A percentile compares a stretch with the other conserved stretches of the same genome.
phyloP scores from a whole-genome alignment of 2,888 invertebrate species.

The Clanis bilineata region DNA sequence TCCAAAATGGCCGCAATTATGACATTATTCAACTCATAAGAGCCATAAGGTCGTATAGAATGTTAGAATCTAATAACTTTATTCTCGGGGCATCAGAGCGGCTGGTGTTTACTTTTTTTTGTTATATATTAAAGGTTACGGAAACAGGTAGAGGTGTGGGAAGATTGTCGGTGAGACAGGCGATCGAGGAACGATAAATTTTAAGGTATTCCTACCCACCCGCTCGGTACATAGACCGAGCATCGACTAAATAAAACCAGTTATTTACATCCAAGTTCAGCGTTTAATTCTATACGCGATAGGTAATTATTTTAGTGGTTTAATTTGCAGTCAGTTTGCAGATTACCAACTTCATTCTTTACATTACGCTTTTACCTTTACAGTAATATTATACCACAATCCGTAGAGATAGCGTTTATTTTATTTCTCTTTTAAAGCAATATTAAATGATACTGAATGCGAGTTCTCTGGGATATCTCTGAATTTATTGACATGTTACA shows the following conservation, averaged over 20 bases:
- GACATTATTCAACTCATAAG: conserved; percentile 77
- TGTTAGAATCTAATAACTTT: conserved; percentile 73
- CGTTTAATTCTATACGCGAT: conserved; percentile 52
- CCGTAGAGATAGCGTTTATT: conserved; percentile 36
- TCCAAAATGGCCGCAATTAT: conserved; percentile 76
- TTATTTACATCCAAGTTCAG: conserved; percentile 58
- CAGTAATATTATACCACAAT: conserved; percentile 39
- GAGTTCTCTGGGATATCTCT: conserved; percentile 19
- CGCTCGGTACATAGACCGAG: conserved; percentile 22
- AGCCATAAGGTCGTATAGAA: conserved; percentile 69
- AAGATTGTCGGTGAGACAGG: conserved; percentile 58
- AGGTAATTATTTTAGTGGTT: conserved; percentile 72
- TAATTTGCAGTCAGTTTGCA: conserved; percentile 58
- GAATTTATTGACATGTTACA: conserved; percentile 26
- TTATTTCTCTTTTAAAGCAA: conserved; percentile 45
- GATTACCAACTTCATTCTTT: conserved; percentile 58
- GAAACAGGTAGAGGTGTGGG: conserved; percentile 66
- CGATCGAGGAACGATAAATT: conserved; percentile 60
- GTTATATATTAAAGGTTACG: conserved; percentile 48
- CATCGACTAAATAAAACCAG: conserved; percentile 48
- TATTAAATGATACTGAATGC: conserved; percentile 35
- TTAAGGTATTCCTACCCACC: conserved; percentile 33
- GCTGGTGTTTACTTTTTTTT: conserved; percentile 41
- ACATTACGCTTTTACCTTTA: conserved; percentile 33
- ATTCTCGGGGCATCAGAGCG: conserved; percentile 62